Percentiles rank a stretch among this genome's conserved stretches.
Conservation (phyloP, 2,797 vertebrate genomes). For the Cyprinodon diabolis region DNA sequence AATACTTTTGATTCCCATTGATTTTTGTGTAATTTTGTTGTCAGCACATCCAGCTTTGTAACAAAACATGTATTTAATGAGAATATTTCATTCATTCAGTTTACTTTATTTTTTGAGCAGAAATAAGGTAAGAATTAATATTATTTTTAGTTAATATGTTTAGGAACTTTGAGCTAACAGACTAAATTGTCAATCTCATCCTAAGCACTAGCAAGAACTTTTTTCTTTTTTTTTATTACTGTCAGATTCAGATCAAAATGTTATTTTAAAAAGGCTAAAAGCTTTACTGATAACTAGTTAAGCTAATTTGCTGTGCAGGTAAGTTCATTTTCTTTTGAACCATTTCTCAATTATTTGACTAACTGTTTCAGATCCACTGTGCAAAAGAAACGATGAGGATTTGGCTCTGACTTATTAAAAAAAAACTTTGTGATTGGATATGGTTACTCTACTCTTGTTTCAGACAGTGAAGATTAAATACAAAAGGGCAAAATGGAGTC, state of each 20-base stretch:
- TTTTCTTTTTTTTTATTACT: neutral
- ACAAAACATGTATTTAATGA: too few relatives aligned
- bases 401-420: neutral
- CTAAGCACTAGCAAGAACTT: neutral
- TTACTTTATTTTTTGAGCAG: neutral
- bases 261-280: neutral
- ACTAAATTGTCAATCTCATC: neutral
- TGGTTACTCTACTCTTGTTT: slow-evolving; percentile 3
- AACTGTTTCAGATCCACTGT: neutral
- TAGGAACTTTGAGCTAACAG: neutral
- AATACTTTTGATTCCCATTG: too few relatives aligned
- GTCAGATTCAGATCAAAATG: neutral
- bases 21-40: too few relatives aligned
- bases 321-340: neutral
- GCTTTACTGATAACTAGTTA: slow-evolving; percentile 1
- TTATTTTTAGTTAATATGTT: neutral
- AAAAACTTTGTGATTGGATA: neutral
- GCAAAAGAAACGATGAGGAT: neutral
- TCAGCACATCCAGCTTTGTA: too few relatives aligned
- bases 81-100: too few relatives aligned
- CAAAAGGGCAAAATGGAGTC: slow-evolving; percentile 4
- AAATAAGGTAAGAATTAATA: neutral
- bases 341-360: slow-evolving; percentile 1
- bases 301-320: neutral
- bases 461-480: slow-evolving; percentile 13